Conservation (phyloP, 2,797 vertebrate species). For the Ctenochaetus hawaiiensis region DNA sequence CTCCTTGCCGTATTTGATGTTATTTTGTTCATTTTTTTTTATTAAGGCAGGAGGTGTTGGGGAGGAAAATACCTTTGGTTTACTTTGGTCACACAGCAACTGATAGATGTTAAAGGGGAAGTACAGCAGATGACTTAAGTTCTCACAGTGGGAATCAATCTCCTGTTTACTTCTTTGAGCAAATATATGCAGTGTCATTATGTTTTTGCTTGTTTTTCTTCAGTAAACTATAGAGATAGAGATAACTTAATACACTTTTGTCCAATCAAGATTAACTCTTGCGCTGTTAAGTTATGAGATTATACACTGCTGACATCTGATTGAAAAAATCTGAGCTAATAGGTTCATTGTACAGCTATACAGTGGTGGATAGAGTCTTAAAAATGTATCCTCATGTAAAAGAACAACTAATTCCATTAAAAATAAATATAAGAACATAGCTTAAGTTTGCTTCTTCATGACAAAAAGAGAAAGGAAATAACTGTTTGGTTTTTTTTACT, state of each 20-base stretch:
- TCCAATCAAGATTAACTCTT: background rate
- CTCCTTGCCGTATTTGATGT: slow-evolving; percentile 55
- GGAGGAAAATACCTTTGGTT: slow-evolving; percentile 75
- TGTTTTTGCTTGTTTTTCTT: slow-evolving; percentile 1
- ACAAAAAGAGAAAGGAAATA: too few relatives aligned
- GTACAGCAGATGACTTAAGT: slow-evolving; percentile 54
- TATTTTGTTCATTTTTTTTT: slow-evolving; percentile 66
- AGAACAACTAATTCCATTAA: too few relatives aligned
- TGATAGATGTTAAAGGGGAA: slow-evolving; percentile 63
- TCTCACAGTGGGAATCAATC: slow-evolving; percentile 55
- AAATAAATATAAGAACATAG: background rate
- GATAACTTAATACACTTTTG: background rate
- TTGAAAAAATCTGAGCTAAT: background rate
- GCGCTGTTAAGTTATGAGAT: slow-evolving; percentile 1
- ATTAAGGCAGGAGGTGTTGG: slow-evolving; percentile 50
- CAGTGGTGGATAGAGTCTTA: too few relatives aligned
- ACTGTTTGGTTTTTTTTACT: too few relatives aligned
- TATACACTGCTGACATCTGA: background rate
- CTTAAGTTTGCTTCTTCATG: background rate
- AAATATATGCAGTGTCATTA: slow-evolving; percentile 29
- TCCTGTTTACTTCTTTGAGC: slow-evolving; percentile 20
- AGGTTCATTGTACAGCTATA: background rate
- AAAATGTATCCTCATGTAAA: too few relatives aligned
- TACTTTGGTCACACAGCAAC: slow-evolving; percentile 42
- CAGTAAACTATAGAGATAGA: background rate